Evolutionary conservation across 2,888 invertebrate species (phyloP), one percentile per base, ranked within the genome.

Genomic region (Thelaira solivaga): DNA sequence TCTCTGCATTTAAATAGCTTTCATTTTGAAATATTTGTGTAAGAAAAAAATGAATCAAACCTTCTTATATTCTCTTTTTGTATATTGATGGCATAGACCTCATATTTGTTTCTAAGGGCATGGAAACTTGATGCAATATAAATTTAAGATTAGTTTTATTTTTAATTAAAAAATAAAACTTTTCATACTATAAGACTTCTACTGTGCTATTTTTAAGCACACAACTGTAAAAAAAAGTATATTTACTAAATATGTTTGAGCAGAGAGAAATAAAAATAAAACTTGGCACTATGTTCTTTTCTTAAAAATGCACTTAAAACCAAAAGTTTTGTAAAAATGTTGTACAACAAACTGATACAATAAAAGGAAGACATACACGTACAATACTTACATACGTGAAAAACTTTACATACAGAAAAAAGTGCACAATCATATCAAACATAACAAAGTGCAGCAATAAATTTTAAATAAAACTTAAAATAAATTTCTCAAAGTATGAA

Each of bases 401-500:
- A 22, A 24, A 41, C 13, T 53, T 51, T 49, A 41, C 34, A 69
- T 26, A 49, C 20, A 34, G 3, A 62, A 8, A 68, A 36, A 36
- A 20, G 47, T n/a, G 22, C 26, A 57, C 36, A 43, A 13, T 51
- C 71, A 49, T 22, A 36, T 61, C 68, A 68, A 39, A 61, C 53
- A n/a, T 43, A 43, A 71, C 64, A 77, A 64, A 73, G 68, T 73
- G 68, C 34, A 62, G 55, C 62, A 73, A 77, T 77, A 77, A 77
- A 73, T 77, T 72, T 77, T 62, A 64, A 49, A 68, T 49, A 57
- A 61, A 71, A 59, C 34, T 51, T 64, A 59, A 51, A 39, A 68
- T 51, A 75, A 64, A 67, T 62, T 53, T 36, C 31, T 72, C 67
- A 76, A 76, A 67, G 61, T 34, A 41, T 64, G 24, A 29, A 55